These are phyloP conservation scores for Calephelis nemesis DNA, from an alignment of 1,140 invertebrate genomes.

Conservation along the genomic window DNA sequence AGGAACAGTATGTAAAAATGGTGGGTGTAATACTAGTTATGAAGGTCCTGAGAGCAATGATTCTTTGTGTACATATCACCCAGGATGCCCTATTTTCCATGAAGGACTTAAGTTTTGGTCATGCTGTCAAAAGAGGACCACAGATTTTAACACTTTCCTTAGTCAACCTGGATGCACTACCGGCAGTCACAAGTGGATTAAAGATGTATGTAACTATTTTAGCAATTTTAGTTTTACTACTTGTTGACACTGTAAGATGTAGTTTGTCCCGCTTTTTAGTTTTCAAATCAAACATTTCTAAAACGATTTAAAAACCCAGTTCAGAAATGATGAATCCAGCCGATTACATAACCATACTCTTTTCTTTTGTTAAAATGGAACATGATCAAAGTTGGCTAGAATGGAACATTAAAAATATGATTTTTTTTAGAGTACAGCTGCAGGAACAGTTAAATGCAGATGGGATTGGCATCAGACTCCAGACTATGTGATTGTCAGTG, in stretches of 20 bases:
- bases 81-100: slow-evolving; percentile 96
- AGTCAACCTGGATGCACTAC: slow-evolving; percentile 91
- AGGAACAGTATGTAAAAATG: slow-evolving; percentile 94
- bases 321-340: no score
- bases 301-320: no score
- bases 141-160: slow-evolving; percentile 95
- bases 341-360: no score
- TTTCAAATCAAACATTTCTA: no score
- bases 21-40: slow-evolving; percentile 88
- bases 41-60: slow-evolving; percentile 83
- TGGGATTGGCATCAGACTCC: slow-evolving; percentile 97
- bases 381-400: no score
- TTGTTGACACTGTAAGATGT: no score
- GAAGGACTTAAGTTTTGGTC: slow-evolving; percentile 99
- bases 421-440: slow-evolving; percentile 67
- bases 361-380: background rate
- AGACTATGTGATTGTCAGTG: slow-evolving; percentile 88
- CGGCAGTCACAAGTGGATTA: slow-evolving; percentile 93
- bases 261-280: no score
- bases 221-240: background rate
- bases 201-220: slow-evolving; percentile 78
- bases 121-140: slow-evolving; percentile 95
- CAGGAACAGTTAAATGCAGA: slow-evolving; percentile 86
- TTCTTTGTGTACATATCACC: slow-evolving; percentile 89
- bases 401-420: slow-evolving; percentile 24